phyloP scores from a whole-genome alignment of 2,888 invertebrate genomes.

The Tenthredo scrophulariae region DNA sequence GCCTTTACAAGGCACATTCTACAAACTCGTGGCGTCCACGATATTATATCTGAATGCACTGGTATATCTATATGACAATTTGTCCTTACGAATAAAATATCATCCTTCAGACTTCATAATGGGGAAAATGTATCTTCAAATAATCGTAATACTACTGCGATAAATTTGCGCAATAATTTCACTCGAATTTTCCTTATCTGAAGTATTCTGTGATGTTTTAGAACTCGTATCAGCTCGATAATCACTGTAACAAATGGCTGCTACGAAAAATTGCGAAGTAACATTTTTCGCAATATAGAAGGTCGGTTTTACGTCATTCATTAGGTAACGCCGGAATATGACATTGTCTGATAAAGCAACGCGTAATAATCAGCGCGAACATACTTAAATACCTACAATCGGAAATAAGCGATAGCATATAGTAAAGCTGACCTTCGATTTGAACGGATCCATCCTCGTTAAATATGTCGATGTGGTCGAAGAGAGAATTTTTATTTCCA shows the following conservation, averaged over 20 bases:
- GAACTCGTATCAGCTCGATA: conserved; percentile 14
- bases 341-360: neutral
- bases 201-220: neutral
- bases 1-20: neutral
- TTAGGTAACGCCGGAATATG: neutral
- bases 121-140: neutral
- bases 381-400: neutral
- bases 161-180: neutral
- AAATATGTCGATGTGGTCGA: neutral
- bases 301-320: neutral
- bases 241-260: neutral
- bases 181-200: neutral
- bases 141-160: neutral
- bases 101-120: neutral
- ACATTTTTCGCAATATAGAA: neutral
- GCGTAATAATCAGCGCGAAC: neutral
- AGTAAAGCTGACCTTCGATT: neutral
- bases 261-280: neutral
- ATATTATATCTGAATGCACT: neutral
- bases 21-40: neutral
- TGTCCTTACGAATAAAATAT: neutral
- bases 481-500: neutral
- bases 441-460: neutral
- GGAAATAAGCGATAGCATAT: neutral
- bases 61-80: neutral